Evolutionary conservation across 23 tunicate species (phyloP), one percentile per base, ranked within the genome.

Genomic region (Trididemnum nubilum): DNA sequence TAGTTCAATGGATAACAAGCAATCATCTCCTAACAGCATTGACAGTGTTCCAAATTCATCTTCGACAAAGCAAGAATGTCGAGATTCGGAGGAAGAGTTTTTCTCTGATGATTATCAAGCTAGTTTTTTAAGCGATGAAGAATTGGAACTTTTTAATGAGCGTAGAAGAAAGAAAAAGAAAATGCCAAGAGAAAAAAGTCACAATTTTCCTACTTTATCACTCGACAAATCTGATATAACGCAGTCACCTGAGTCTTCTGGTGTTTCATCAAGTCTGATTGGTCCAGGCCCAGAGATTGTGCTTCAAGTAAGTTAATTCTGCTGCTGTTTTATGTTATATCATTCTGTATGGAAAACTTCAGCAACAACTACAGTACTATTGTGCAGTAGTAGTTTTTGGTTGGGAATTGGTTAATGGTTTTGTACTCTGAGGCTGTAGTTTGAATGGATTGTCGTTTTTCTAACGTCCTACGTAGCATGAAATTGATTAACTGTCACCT

Each of bases 271-370:
- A 30, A 15, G 33, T 9, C 0, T 0, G 21, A 71, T 78, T 51
- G 91, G 97, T 27, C 97, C 97, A 2, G 89, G 97, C 1, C 97
- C 97, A 25, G 97, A 79, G 0, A 26, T 88, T 12, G 74, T 93
- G 5, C 58, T 93, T 31, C 93, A 88, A 87, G 81, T 77, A 57
- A n/a, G n/a, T n/a, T n/a, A n/a, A n/a, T n/a, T n/a, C n/a, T n/a
- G n/a, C n/a, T n/a, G n/a, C n/a, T n/a, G n/a, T n/a, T n/a, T n/a
- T n/a, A n/a, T n/a, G n/a, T n/a, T n/a, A n/a, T n/a, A n/a, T n/a
- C n/a, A n/a, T n/a, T n/a, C n/a, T n/a, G n/a, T n/a, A n/a, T n/a
- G n/a, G n/a, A n/a, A n/a, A n/a, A n/a, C n/a, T n/a, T n/a, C n/a
- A n/a, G n/a, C n/a, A n/a, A n/a, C n/a, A n/a, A n/a, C n/a, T n/a